These are phyloP conservation scores for Cataglyphis rosenhaueri DNA, from an alignment of 2,888 invertebrate species.

Conservation along the genomic window DNA sequence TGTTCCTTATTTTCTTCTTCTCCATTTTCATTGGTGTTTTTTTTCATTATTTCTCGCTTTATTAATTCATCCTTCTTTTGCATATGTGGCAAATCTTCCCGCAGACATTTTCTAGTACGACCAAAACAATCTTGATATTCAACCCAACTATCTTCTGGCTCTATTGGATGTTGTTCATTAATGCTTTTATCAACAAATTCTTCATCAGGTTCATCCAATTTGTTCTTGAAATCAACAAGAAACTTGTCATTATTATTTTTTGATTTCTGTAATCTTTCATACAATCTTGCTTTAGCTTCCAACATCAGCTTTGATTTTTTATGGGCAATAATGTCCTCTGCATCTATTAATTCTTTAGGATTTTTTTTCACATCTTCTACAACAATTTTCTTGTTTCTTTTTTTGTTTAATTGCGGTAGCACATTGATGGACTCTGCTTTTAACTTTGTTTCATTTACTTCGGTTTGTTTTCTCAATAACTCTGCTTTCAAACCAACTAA, in stretches of 20 bases:
- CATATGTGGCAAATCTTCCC: slow-evolving; percentile 90
- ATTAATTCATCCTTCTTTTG: slow-evolving; percentile 88
- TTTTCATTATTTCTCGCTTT: slow-evolving; percentile 74
- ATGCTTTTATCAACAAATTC: slow-evolving; percentile 68
- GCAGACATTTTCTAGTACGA: slow-evolving; percentile 93
- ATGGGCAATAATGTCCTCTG: slow-evolving; percentile 77
- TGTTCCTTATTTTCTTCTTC: slow-evolving; percentile 40
- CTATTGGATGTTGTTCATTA: slow-evolving; percentile 72
- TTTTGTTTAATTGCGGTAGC: slow-evolving; percentile 67
- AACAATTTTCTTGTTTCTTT: slow-evolving; percentile 82
- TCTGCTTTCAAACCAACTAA: slow-evolving; percentile 96
- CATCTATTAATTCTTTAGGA: slow-evolving; percentile 72
- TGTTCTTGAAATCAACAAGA: slow-evolving; percentile 82
- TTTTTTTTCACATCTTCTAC: slow-evolving; percentile 76
- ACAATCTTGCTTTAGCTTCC: slow-evolving; percentile 82
- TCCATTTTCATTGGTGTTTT: slow-evolving; percentile 29
- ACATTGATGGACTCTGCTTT: slow-evolving; percentile 78
- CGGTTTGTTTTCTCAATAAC: slow-evolving; percentile 93
- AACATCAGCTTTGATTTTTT: slow-evolving; percentile 85
- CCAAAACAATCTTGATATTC: slow-evolving; percentile 96
- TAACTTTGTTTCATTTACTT: slow-evolving; percentile 90
- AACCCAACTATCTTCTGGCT: slow-evolving; percentile 88
- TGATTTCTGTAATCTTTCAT: slow-evolving; percentile 79
- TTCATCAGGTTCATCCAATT: slow-evolving; percentile 77
- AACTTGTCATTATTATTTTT: slow-evolving; percentile 77